Base-by-base conservation (phyloP, 1,140 invertebrate species). In the Eulimnadia texana region DNA sequence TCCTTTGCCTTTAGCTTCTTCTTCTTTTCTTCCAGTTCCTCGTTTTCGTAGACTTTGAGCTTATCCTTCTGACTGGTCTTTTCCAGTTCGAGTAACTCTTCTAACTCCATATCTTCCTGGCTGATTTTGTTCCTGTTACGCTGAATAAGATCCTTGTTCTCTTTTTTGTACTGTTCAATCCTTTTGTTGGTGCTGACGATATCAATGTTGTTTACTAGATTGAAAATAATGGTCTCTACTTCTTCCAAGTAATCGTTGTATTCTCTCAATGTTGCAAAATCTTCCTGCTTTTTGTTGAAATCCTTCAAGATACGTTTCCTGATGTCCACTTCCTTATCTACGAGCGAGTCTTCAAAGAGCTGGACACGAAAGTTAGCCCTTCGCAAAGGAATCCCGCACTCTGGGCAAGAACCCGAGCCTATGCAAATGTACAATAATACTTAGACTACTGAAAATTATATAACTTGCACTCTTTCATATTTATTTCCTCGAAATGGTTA, bases 301-400 rank as follows among this genome's bases (percentile, higher is more conserved):
- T 94, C 92, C 70, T 86, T 85, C 0, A 95, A 71, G 25, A 98
- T 82, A 68, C 85, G 80, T 71, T 87, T 90, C 20, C 96, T 77
- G 66, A 98, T 95, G 68, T 98, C 93, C 9, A 98, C 84, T 79
- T 99, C 96, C 71, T 98, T 97, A 75, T 99, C 96, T 1, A 99
- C 88, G 74, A 80, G 80, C 1, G 93, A 75, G 79, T 99, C 94
- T 78, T 99, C 95, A 72, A 98, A 99, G 3, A 97, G 74, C 70
- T 98, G 93, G 20, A 95, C 80, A 49, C 94, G 80, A 72, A 96
- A 99, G 71, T 95, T 93, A 68, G 81, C 86, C 67, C 92, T 79
- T 10, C 92, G 77, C 28, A 99, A 72, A 3, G 88, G 81, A 42
- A 90, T 86, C 66, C 83, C 80, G 76, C 95, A 98, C 72, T 93